Evolutionary conservation across 2,113 vertebrate genomes (phyloP).

Genomic region (Herpetotheres cachinnans): DNA sequence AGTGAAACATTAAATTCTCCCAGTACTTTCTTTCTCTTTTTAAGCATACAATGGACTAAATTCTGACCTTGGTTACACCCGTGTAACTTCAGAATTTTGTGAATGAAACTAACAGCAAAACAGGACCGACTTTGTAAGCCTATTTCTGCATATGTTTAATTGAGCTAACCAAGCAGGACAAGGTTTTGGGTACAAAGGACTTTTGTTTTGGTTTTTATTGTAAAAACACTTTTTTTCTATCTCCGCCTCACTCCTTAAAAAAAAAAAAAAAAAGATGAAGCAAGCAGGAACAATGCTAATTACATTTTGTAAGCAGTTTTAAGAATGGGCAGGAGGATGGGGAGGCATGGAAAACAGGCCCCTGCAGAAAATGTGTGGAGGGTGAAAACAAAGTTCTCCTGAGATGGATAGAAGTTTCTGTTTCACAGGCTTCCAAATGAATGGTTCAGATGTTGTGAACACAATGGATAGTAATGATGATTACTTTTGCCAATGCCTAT

Average conservation of each 20-base stretch:
- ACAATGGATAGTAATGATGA: conserved; percentile 73
- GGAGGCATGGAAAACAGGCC: conserved; percentile 52
- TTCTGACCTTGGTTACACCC: conserved; percentile 3
- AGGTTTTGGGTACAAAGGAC: conserved; percentile 15
- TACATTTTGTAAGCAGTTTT: conserved; percentile 49
- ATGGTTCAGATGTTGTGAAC: conserved; percentile 70
- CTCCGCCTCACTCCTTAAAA: not conserved
- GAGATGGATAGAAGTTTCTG: conserved; percentile 60
- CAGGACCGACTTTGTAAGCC: not conserved
- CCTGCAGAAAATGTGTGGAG: conserved; percentile 33
- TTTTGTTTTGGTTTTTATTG: conserved; percentile 41
- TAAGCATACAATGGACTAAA: conserved; percentile 6
- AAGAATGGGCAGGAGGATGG: conserved; percentile 56
- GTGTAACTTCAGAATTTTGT: not conserved
- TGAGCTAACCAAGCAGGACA: conserved; percentile 1
- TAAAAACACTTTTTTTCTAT: not conserved
- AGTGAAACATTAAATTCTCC: not conserved
- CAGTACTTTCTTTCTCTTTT: not conserved
- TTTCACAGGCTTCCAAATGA: conserved; percentile 61
- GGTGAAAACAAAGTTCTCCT: conserved; percentile 63
- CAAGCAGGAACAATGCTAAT: conserved; percentile 59
- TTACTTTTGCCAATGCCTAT: conserved; percentile 68
- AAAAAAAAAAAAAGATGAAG: not conserved
- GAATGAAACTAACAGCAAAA: not conserved
- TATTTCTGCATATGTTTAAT: not conserved